Evolutionary conservation across 1,140 invertebrate genomes (phyloP), one percentile per base, ranked within the genome.

Genomic region (Lepidurus arcticus): DNA sequence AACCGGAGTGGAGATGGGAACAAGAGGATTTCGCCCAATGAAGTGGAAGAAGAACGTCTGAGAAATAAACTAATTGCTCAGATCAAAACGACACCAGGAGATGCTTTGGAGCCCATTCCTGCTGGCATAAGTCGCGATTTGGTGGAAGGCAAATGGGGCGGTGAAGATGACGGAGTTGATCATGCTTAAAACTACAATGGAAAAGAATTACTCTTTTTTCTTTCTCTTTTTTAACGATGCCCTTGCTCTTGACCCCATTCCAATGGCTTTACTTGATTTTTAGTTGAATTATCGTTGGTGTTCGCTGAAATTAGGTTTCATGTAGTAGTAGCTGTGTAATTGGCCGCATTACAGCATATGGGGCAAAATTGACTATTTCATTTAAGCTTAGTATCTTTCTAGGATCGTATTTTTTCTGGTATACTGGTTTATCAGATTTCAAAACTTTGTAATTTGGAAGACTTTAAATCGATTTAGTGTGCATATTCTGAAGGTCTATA

Each of bases 91-190:
- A 16, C 77, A 10, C 34, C 65, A 44, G 77, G 13, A 65, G 44
- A 21, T 26, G 65, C 44, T 78, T 34, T 42, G 0, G 34, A 53
- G 16, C n/a, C 34, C 10, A 11, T 45, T 9, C 44, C 73, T 7
- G 11, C 53, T 24, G 42, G 44, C 13, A 34, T 73, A 26, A 26
- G 21, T 0, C 53, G 34, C 26, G 53, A 65, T 3, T 44, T 43
- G 65, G 73, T 74, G 16, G 77, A 65, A 74, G 65, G 77, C 42
- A 78, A 78, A 44, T 78, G 77, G 77, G 77, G 44, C 21, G 73
- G 42, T 73, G 77, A 44, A 7, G 77, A 44, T 16, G 65, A 53
- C 10, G 77, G 77, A 26, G 47, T 73, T 16, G 77, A 65, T 9
- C 42, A 78, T 73, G 77, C 73, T 73, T 65, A 16, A 65, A 65